Conservation (phyloP, 2,888 invertebrate species). For the Chaetoderma sp. region DNA sequence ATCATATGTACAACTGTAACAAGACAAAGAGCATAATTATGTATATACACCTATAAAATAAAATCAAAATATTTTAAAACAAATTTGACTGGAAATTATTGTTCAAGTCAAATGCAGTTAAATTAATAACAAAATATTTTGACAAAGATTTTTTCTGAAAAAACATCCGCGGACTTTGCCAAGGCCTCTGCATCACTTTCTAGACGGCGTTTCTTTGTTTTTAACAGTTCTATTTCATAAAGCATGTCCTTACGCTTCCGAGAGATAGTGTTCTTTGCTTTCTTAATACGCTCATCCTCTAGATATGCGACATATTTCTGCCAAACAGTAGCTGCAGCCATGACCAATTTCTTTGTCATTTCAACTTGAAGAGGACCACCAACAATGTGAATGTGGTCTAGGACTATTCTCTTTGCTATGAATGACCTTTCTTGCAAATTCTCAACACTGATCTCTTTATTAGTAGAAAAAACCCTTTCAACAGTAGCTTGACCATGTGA, state of each 20-base stretch:
- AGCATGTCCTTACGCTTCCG: background rate
- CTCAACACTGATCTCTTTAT: constrained; percentile 4
- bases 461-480: constrained; percentile 18
- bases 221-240: background rate
- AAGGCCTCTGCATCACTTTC: background rate
- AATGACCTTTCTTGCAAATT: constrained; percentile 5
- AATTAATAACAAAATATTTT: too few species aligned
- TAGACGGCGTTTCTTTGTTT: background rate
- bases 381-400: background rate
- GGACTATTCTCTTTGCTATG: background rate
- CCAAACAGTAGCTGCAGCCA: background rate
- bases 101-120: too few species aligned
- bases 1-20: too few species aligned
- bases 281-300: background rate
- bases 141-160: too few species aligned
- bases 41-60: too few species aligned
- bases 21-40: too few species aligned
- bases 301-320: background rate
- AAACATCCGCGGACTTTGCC: background rate
- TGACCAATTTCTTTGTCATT: background rate
- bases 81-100: too few species aligned
- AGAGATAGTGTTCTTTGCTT: background rate
- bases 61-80: too few species aligned
- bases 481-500: constrained; percentile 27
- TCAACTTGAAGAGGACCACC: background rate